These are phyloP conservation scores for Panulirus ornatus DNA, from an alignment of 1,140 invertebrate species.

Conservation along the genomic window DNA sequence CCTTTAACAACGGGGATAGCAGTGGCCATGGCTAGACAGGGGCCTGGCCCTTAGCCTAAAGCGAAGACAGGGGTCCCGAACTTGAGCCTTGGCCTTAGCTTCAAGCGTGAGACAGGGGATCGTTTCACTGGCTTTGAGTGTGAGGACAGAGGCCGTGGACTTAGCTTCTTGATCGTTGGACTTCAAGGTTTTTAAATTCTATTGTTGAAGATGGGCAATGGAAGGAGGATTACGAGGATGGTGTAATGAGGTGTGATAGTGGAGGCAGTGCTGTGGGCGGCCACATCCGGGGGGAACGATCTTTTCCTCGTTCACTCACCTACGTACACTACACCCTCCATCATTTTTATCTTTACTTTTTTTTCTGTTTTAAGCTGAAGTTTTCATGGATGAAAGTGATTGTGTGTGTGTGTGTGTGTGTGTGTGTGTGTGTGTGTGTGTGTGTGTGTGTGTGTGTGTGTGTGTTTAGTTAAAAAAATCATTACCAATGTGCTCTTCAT, in stretches of 20 bases:
- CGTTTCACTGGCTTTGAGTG: no score
- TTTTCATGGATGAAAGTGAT: no score
- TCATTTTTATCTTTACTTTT: no score
- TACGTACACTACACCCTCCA: constrained; percentile 12
- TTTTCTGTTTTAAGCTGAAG: no score
- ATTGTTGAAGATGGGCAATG: not conserved
- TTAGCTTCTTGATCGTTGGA: not conserved
- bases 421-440: no score
- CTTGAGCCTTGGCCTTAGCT: constrained; percentile 20
- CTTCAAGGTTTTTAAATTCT: not conserved
- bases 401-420: no score
- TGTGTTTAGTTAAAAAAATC: no score
- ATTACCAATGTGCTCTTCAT: no score
- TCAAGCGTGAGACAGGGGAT: not conserved
- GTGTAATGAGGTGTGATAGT: constrained; percentile 13
- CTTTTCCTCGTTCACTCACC: constrained; percentile 14
- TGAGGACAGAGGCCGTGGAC: no score
- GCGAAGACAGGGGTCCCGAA: not conserved
- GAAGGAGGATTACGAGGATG: not conserved
- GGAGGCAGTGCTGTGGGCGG: not conserved
- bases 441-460: no score
- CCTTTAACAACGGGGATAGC: no score
- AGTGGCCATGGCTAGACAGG: not conserved
- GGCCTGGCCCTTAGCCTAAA: not conserved
- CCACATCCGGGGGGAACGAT: constrained; percentile 58